These are phyloP conservation scores for Spatulosminthurus flaviceps DNA, from an alignment of 2,888 invertebrate species.

Conservation along the genomic window DNA sequence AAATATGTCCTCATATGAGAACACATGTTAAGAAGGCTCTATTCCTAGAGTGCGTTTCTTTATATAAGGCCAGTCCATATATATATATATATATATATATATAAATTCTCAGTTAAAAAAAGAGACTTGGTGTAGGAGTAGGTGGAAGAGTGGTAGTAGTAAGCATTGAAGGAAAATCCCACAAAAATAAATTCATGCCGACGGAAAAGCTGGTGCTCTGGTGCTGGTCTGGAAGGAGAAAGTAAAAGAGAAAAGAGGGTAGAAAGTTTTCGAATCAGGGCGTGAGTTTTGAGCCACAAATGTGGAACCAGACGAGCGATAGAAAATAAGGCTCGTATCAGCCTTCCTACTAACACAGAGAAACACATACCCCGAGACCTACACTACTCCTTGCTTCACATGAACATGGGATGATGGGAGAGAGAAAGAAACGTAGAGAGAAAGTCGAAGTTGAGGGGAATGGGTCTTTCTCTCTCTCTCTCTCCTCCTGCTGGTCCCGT, in stretches of 20 bases:
- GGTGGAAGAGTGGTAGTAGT: background rate
- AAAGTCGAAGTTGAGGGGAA: background rate
- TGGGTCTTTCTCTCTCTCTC: background rate
- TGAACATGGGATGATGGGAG: background rate
- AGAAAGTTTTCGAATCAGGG: slow-evolving; percentile 46
- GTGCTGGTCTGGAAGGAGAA: no score
- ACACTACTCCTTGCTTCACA: no score
- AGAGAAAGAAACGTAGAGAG: slow-evolving; percentile 31
- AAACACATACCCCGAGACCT: slow-evolving; percentile 2
- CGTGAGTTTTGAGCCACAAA: slow-evolving; percentile 44
- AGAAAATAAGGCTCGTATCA: slow-evolving; percentile 30
- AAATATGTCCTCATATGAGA: no score
- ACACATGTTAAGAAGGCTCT: no score
- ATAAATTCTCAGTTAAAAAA: no score
- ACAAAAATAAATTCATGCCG: slow-evolving; percentile 36
- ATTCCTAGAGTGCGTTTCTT: no score
- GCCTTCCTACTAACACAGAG: background rate
- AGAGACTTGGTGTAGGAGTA: background rate
- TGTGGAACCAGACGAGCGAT: slow-evolving; percentile 31
- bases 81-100: no score
- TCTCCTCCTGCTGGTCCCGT: slow-evolving; percentile 5
- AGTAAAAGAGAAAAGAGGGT: slow-evolving; percentile 19
- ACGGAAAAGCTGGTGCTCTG: slow-evolving; percentile 1
- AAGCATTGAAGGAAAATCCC: slow-evolving; percentile 12
- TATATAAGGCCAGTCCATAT: no score